Base-by-base conservation (phyloP, 2,888 invertebrate species). In the Callyntrura sp. region DNA sequence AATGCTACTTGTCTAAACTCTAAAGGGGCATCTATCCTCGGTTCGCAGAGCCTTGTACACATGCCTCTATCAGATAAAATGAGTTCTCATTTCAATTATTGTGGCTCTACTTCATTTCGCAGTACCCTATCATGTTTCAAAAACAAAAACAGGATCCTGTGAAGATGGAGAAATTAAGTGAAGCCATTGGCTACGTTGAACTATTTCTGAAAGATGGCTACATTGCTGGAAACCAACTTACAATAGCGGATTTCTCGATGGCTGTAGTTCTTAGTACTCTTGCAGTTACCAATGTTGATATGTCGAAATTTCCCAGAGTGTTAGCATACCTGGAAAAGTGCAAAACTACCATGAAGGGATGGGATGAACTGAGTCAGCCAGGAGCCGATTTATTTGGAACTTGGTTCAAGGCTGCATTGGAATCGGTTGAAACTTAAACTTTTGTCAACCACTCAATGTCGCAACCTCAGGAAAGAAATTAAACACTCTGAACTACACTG, bases 291-390 rank as follows among this genome's bases (percentile, higher is more conserved):
- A 73, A 25, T 0, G 95, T 96, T 91, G 97, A 97, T 94, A 94
- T 97, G 91, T 95, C 95, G 94, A 96, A 96, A 93, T 97, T 96
- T 95, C 94, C 95, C 73, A 97, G 97, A 93, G 95, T 97, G 85
- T 94, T 95, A 90, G 96, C 95, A 85, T 97, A 97, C 96, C 95
- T 95, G 93, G 95, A 94, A 14, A 96, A 95, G 88, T 95, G 95
- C 85, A 96, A 96, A 94, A 94, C 94, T 14, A 95, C 95, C 23
- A 95, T 95, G 55, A 95, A 96, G 0, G 96, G 96, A 62, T 96
- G 96, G 94, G 95, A 94, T 12, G 95, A 95, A 87, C 92, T 93
- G 9, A 95, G 95, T 78, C 92, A 93, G 48, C 79, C 90, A 14
- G 94, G 94, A 23, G 93, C 93, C 3, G 91, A 93, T 8, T 78